Evolutionary conservation across 1,140 invertebrate species (phyloP).

Genomic region (Ips typographus): DNA sequence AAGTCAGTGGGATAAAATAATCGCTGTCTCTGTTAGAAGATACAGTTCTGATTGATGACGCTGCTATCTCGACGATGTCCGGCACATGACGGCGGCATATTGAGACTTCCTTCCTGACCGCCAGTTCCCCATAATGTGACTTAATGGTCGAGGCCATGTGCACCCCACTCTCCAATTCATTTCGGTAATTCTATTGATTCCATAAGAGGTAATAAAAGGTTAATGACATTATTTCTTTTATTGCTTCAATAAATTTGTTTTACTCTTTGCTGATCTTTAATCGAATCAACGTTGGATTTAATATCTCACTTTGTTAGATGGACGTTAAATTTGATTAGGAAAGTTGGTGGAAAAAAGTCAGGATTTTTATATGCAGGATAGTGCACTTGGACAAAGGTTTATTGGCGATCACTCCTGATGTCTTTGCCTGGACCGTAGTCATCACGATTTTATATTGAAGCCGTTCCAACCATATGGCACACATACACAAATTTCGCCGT

Average conservation of each 20-base stretch:
- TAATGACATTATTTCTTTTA: constrained; percentile 26
- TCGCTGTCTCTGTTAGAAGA: constrained; percentile 43
- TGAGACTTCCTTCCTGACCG: constrained; percentile 50
- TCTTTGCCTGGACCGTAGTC: constrained; percentile 18
- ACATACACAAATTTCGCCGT: constrained; percentile 18
- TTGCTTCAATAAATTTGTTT: constrained; percentile 8
- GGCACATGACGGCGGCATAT: constrained; percentile 50
- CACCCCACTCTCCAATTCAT: constrained; percentile 34
- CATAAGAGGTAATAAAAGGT: constrained; percentile 39
- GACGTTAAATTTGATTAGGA: not conserved
- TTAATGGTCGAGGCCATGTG: constrained; percentile 41
- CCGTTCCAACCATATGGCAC: constrained; percentile 28
- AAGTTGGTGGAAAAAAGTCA: not conserved
- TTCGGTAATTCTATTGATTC: constrained; percentile 43
- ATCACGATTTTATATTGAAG: constrained; percentile 30
- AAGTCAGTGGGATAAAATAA: constrained; percentile 32
- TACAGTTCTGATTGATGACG: constrained; percentile 50
- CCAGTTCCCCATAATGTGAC: constrained; percentile 42
- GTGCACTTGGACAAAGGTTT: constrained; percentile 45
- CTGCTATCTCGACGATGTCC: constrained; percentile 47
- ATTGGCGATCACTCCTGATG: constrained; percentile 36
- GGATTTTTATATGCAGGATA: constrained; percentile 33
- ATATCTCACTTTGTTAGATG: too few relatives aligned
- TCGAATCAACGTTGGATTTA: too few relatives aligned
- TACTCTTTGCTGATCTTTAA: not conserved